A percentile compares a stretch with the other conserved stretches of the same genome.
phyloP scores from a whole-genome alignment of 2,113 vertebrate species.

The Amblyopsis rosae region DNA sequence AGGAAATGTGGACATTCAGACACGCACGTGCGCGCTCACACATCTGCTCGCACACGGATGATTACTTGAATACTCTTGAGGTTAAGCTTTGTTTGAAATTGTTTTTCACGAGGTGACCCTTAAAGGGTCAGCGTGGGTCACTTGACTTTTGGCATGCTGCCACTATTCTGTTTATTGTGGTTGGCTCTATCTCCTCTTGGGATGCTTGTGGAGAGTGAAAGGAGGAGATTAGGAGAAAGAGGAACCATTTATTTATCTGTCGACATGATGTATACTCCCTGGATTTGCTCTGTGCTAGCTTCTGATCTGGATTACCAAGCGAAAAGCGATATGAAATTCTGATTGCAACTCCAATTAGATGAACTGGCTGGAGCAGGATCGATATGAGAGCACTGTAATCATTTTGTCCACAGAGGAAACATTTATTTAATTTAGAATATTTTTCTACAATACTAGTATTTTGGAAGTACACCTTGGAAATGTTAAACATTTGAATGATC shows the following conservation, averaged over 20 bases:
- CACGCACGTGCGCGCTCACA: too few species aligned
- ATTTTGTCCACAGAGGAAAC: slow-evolving; percentile 25
- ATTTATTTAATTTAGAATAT: slow-evolving; percentile 27
- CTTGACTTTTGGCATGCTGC: slow-evolving; percentile 31
- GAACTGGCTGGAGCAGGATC: slow-evolving; percentile 13
- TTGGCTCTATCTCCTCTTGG: slow-evolving; percentile 27
- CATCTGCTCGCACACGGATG: too few species aligned
- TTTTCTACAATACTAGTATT: slow-evolving; percentile 28
- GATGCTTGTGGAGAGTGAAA: slow-evolving; percentile 16
- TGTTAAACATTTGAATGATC: slow-evolving; percentile 49
- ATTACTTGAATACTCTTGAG: too few species aligned
- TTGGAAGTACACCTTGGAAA: slow-evolving; percentile 55
- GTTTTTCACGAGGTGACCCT: too few species aligned
- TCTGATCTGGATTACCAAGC: slow-evolving; percentile 30
- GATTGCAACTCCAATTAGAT: slow-evolving; percentile 30
- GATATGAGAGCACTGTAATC: slow-evolving; percentile 21
- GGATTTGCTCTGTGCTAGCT: background rate
- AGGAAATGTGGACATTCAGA: too few species aligned
- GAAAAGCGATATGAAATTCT: slow-evolving; percentile 21
- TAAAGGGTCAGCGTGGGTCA: slow-evolving; percentile 28
- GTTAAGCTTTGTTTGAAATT: too few species aligned
- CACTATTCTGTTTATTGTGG: slow-evolving; percentile 30
- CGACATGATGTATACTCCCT: slow-evolving; percentile 18
- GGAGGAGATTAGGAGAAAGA: slow-evolving; percentile 7
- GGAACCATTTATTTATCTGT: slow-evolving; percentile 8